Evolutionary conservation across 2,888 invertebrate genomes (phyloP).

Genomic region (Halocaridina rubra): DNA sequence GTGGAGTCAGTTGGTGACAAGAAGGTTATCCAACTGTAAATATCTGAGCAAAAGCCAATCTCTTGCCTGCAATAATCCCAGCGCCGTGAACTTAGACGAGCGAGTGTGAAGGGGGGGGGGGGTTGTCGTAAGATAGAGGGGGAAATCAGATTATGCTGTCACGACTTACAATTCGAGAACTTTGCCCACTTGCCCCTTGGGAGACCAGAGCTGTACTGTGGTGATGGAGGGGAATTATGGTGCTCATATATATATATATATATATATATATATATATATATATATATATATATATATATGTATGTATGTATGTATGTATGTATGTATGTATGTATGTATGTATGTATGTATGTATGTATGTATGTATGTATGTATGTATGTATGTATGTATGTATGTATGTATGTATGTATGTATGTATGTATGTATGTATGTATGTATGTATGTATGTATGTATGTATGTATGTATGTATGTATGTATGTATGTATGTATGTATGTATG

Average conservation of each 20-base stretch:
- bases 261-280: neutral
- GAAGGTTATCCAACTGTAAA: no score
- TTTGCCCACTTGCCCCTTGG: no score
- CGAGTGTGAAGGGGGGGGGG: no score
- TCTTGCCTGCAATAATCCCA: no score
- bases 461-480: constrained; percentile 11
- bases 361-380: neutral
- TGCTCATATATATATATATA: neutral
- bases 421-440: neutral
- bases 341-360: neutral
- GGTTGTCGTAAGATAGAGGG: no score
- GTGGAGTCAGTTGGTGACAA: no score
- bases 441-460: neutral
- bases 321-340: neutral
- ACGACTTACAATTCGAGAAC: no score
- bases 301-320: neutral
- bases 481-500: constrained; percentile 22
- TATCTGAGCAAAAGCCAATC: no score
- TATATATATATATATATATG: neutral
- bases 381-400: neutral
- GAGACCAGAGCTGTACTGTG: no score
- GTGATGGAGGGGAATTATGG: no score
- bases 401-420: neutral
- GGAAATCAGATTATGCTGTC: no score
- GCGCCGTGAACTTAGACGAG: no score